Percentiles rank a stretch among this genome's conserved stretches.
Evolutionary conservation across 1,140 invertebrate species (phyloP).

Genomic region (Rhagoletis zephyria): DNA sequence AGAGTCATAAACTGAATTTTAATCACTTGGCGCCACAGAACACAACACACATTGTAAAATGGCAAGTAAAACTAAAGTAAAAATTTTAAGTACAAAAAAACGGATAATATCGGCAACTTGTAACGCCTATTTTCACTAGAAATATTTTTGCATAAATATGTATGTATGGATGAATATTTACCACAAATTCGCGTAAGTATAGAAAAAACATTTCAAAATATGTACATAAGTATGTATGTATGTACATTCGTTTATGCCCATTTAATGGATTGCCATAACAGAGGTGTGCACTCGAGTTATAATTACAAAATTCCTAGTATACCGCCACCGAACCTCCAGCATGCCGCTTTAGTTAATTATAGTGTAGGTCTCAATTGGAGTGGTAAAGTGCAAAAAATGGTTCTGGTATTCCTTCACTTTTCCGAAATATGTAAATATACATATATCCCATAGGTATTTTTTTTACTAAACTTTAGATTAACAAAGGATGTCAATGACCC

Average conservation of each 20-base stretch:
- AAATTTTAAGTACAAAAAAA: not conserved
- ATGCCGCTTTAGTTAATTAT: not conserved
- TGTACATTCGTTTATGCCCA: not conserved
- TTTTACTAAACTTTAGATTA: no score
- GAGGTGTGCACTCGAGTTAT: not conserved
- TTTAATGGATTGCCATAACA: not conserved
- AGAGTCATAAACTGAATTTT: not conserved
- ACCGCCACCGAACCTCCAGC: not conserved
- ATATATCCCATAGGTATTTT: no score
- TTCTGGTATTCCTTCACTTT: not conserved
- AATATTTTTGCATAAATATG: not conserved
- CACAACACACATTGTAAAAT: not conserved
- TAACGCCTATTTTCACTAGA: not conserved
- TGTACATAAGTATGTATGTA: not conserved
- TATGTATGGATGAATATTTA: not conserved
- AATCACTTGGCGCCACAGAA: not conserved
- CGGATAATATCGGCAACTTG: not conserved
- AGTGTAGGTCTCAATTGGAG: not conserved
- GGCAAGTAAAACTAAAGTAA: not conserved
- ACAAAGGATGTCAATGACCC: no score
- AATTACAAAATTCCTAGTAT: not conserved
- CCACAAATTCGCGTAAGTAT: not conserved
- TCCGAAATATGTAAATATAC: no score
- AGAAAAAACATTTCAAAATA: not conserved
- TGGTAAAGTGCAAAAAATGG: not conserved